phyloP scores from a whole-genome alignment of 2,888 invertebrate genomes.

The Desoria tigrina region DNA sequence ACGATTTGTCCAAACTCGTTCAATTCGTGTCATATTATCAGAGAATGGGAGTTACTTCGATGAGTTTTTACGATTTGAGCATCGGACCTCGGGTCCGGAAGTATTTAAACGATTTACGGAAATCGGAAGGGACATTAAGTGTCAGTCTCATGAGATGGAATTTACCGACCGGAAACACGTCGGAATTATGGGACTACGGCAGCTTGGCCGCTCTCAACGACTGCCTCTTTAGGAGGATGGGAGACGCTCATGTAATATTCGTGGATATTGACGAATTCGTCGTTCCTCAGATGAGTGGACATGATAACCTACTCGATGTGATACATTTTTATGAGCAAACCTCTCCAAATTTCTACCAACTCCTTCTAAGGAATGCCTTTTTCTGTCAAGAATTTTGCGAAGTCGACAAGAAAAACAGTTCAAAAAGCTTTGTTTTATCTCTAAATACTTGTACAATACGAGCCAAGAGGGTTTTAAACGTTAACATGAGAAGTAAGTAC shows the following conservation, averaged over 20 bases:
- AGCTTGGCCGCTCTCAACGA: slow-evolving; percentile 83
- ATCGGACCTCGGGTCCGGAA: slow-evolving; percentile 40
- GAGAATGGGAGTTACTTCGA: slow-evolving; percentile 44
- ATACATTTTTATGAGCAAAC: background rate
- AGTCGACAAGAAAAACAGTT: background rate
- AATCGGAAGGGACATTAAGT: background rate
- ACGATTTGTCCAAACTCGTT: slow-evolving; percentile 43
- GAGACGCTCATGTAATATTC: slow-evolving; percentile 74
- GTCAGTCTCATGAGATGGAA: slow-evolving; percentile 41
- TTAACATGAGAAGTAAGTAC: slow-evolving; percentile 71
- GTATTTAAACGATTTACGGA: slow-evolving; percentile 27
- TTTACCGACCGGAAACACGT: slow-evolving; percentile 50
- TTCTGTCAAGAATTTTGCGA: slow-evolving; percentile 51
- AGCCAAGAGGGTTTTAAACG: slow-evolving; percentile 50
- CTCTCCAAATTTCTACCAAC: slow-evolving; percentile 23
- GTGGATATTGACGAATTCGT: slow-evolving; percentile 89
- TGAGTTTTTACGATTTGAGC: slow-evolving; percentile 49
- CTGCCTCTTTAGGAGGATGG: slow-evolving; percentile 88
- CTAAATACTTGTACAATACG: slow-evolving; percentile 39
- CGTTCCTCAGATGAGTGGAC: slow-evolving; percentile 57
- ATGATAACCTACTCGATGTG: background rate
- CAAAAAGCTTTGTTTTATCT: slow-evolving; percentile 19
- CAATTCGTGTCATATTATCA: slow-evolving; percentile 54
- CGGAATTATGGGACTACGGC: slow-evolving; percentile 52
- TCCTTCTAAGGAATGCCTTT: slow-evolving; percentile 48